Evolutionary conservation across 2,113 vertebrate genomes (phyloP).

Genomic region (Nothocercus julius): DNA sequence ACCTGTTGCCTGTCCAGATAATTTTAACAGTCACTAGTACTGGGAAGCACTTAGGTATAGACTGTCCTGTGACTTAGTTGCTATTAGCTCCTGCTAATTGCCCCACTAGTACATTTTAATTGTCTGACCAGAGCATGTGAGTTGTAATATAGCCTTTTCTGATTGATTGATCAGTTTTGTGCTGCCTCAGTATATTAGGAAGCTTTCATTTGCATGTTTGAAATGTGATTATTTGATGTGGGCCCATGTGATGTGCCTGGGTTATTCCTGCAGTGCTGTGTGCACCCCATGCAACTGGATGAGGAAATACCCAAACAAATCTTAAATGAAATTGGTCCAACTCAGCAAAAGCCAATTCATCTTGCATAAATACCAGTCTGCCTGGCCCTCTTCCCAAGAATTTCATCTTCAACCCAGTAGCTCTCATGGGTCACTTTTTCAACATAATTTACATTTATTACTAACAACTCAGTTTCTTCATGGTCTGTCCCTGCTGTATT

Average conservation of each 20-base stretch:
- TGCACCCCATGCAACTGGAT: background rate
- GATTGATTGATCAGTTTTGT: background rate
- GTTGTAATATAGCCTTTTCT: background rate
- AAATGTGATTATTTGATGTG: background rate
- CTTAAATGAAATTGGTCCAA: background rate
- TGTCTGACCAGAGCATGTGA: background rate
- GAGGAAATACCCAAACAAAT: slow-evolving; percentile 9
- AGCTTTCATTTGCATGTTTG: background rate
- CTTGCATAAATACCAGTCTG: background rate
- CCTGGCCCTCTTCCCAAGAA: background rate
- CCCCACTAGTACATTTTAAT: background rate
- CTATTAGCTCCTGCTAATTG: slow-evolving; percentile 1
- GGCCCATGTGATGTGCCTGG: background rate
- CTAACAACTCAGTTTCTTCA: background rate
- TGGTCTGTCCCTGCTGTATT: background rate
- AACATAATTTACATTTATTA: background rate
- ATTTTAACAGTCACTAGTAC: background rate
- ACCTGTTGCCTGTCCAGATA: background rate
- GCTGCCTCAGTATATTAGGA: background rate
- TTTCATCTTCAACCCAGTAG: background rate
- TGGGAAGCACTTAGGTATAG: background rate
- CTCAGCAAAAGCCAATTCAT: slow-evolving; percentile 42
- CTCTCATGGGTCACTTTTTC: background rate
- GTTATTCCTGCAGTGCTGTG: background rate
- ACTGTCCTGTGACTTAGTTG: background rate